Evolutionary conservation across 2,888 invertebrate genomes (phyloP).

Genomic region (Papilio gigon): DNA sequence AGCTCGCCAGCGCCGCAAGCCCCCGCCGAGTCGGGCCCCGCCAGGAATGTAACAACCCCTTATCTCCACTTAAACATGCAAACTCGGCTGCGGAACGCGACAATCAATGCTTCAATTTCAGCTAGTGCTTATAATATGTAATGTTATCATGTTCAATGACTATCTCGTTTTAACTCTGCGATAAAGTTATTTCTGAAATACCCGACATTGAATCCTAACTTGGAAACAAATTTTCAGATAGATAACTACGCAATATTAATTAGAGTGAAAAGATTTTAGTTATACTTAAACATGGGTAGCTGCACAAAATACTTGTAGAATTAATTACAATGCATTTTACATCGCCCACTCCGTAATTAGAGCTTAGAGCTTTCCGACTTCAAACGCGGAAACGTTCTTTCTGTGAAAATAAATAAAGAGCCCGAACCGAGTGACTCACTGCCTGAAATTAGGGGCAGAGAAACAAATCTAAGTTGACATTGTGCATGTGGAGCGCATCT

Average conservation of each 20-base stretch:
- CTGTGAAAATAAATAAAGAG: constrained; percentile 16
- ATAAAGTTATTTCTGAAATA: neutral
- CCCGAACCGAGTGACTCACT: neutral
- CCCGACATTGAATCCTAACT: neutral
- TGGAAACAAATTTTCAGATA: neutral
- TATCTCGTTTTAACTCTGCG: neutral
- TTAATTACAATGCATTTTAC: constrained; percentile 7
- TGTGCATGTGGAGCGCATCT: constrained; percentile 41
- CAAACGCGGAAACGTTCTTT: constrained; percentile 13
- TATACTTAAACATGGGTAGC: neutral
- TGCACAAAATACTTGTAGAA: neutral
- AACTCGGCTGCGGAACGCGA: constrained; percentile 63
- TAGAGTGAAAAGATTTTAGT: neutral
- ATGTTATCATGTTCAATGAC: neutral
- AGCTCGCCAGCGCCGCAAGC: constrained; percentile 52
- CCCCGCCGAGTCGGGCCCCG: constrained; percentile 56
- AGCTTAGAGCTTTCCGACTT: constrained; percentile 8
- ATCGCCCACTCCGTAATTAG: constrained; percentile 23
- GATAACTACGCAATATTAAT: neutral
- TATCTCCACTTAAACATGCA: constrained; percentile 75
- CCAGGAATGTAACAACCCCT: constrained; percentile 64
- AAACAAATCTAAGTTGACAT: constrained; percentile 36
- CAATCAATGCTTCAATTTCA: constrained; percentile 62
- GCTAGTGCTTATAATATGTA: constrained; percentile 21
- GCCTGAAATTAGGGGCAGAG: constrained; percentile 24